Evolutionary conservation across 2,888 invertebrate genomes (phyloP).

Genomic region (Eulithis prunata): DNA sequence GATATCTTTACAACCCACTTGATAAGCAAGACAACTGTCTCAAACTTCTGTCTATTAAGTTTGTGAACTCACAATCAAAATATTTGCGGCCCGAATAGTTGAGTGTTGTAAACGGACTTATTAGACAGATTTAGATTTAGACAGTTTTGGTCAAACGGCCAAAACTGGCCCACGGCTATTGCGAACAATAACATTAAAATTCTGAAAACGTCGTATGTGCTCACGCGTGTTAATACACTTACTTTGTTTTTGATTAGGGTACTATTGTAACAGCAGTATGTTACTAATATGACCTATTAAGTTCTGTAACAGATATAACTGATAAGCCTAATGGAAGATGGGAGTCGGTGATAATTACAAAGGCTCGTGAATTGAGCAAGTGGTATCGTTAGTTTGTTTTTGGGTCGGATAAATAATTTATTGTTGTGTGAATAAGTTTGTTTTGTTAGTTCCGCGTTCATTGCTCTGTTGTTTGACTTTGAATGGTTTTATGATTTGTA

Average conservation of each 20-base stretch:
- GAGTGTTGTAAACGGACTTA: constrained; percentile 38
- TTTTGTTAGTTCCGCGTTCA: constrained; percentile 41
- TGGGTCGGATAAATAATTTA: constrained; percentile 58
- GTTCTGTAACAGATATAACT: constrained; percentile 53
- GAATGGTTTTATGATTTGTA: constrained; percentile 30
- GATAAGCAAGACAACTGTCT: constrained; percentile 44
- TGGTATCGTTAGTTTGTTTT: constrained; percentile 50
- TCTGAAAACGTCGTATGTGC: no score
- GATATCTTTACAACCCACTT: constrained; percentile 50
- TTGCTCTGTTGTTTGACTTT: constrained; percentile 32
- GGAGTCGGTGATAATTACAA: constrained; percentile 61
- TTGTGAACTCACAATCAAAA: constrained; percentile 14
- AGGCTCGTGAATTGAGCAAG: constrained; percentile 43
- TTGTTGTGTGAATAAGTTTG: constrained; percentile 46
- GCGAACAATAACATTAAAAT: constrained; percentile 20
- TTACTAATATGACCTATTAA: constrained; percentile 62
- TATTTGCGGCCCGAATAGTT: constrained; percentile 17
- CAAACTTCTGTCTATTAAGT: constrained; percentile 30
- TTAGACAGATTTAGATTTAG: no score
- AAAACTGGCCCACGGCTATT: constrained; percentile 34
- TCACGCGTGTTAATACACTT: constrained; percentile 10
- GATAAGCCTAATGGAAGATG: constrained; percentile 66
- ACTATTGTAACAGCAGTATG: constrained; percentile 34
- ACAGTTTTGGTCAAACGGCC: constrained; percentile 27
- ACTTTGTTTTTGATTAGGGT: constrained; percentile 17